phyloP scores from a whole-genome alignment of 2,888 invertebrate genomes.

The Melolontha melolontha region DNA sequence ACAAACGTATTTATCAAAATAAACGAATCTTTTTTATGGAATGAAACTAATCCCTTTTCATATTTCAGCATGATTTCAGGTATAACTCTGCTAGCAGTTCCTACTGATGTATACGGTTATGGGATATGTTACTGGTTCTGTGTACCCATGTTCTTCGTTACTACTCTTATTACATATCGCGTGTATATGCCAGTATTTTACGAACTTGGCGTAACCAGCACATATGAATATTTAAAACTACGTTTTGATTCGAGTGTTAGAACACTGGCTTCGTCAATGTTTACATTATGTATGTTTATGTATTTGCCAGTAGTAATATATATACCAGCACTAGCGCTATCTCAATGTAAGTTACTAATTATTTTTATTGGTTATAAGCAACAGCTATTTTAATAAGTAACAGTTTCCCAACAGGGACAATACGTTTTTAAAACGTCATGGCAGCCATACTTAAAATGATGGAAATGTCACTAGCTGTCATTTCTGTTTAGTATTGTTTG shows the following conservation, averaged over 20 bases:
- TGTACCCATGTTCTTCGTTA: constrained; percentile 62
- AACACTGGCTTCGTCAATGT: constrained; percentile 72
- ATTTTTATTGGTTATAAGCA: no score
- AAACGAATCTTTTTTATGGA: no score
- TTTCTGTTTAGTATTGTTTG: no score
- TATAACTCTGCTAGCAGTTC: constrained; percentile 79
- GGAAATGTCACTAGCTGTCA: no score
- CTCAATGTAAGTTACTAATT: constrained; percentile 68
- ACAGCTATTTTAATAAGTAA: no score
- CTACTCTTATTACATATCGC: constrained; percentile 50
- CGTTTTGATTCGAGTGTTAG: constrained; percentile 73
- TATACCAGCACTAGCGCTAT: constrained; percentile 77
- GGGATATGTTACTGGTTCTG: constrained; percentile 74
- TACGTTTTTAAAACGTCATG: no score
- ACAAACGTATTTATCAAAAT: no score
- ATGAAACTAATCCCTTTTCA: background rate
- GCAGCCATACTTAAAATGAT: no score
- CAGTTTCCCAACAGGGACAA: no score
- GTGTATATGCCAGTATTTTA: constrained; percentile 75
- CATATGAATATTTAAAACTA: constrained; percentile 76
- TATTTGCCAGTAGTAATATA: constrained; percentile 77
- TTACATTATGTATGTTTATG: constrained; percentile 70
- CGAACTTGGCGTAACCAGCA: constrained; percentile 76
- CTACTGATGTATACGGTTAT: constrained; percentile 79
- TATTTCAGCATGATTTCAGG: constrained; percentile 77